Evolutionary conservation across 2,113 vertebrate genomes (phyloP).

Genomic region (Acanthisitta chloris): DNA sequence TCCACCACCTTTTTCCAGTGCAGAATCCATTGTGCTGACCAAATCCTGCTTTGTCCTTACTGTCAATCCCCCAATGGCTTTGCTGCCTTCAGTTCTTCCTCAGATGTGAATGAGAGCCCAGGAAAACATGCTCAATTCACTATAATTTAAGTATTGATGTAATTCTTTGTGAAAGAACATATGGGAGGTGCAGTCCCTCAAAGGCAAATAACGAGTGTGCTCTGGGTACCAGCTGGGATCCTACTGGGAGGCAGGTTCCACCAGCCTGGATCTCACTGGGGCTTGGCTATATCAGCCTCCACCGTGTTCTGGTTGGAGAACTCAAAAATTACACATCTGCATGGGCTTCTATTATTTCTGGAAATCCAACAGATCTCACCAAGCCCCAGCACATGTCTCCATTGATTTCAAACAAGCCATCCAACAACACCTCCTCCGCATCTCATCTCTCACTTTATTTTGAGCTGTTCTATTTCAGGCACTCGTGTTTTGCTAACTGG

Average conservation of each 20-base stretch:
- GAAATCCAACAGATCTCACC: background rate
- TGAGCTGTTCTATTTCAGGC: background rate
- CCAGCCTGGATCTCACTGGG: background rate
- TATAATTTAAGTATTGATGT: background rate
- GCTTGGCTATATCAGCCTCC: background rate
- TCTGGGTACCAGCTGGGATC: background rate
- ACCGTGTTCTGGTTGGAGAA: background rate
- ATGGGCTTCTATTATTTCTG: background rate
- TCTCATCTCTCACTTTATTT: background rate
- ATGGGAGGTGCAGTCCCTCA: background rate
- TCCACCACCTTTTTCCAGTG: background rate
- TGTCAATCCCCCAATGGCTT: background rate
- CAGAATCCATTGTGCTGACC: background rate
- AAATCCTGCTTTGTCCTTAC: background rate
- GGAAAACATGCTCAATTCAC: background rate
- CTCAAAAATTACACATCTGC: background rate
- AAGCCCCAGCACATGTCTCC: background rate
- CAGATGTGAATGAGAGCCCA: background rate
- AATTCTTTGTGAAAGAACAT: background rate
- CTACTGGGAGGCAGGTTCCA: background rate
- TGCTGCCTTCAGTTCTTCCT: background rate
- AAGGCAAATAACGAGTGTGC: background rate
- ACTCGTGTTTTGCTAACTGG: background rate
- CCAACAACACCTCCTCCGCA: background rate
- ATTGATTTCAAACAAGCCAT: background rate